Evolutionary conservation across 2,888 invertebrate species (phyloP), one percentile per base, ranked within the genome.

Genomic region (Xestoiulus laeticollis): DNA sequence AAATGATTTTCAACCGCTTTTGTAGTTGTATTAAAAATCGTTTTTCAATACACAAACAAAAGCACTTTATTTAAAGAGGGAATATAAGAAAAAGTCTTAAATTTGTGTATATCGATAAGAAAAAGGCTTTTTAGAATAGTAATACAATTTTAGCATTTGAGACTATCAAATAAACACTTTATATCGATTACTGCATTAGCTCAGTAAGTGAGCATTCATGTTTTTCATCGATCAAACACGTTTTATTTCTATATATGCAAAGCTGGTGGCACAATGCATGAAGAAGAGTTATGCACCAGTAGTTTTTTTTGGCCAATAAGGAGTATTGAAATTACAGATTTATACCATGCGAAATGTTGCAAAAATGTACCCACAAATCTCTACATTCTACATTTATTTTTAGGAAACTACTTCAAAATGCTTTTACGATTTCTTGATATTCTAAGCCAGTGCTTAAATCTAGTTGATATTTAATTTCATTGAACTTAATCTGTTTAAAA

Each of bases 211-310:
- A 78, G 78, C 78, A 78, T 78, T 78, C 78, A 78, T 78, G 78
- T 78, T 78, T 78, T 78, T 78, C 78, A 78, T 78, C 78, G 78
- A 78, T 78, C 78, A 78, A 78, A 78, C 78, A 78, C 78, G 78
- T 78, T 78, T 78, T 78, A 78, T 78, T 78, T 78, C 78, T 78
- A 78, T 78, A 30, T 78, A 78, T 78, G 78, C 78, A 78, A 78
- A 30, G 12, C 26, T 12, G 14, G 30, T 78, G 12, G 14, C 30
- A 22, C 14, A 78, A 78, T 30, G 78, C 78, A 78, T 6, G 30
- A 78, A 14, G 78, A 30, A 78, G 78, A 30, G 78, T 78, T 78
- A 26, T 30, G 78, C 78, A 78, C 78, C 30, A 78, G 78, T 16
- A 78, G 78, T 68, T 78, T 78, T 78, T 78, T 78, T 78, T 30